Evolutionary conservation across 1,140 invertebrate genomes (phyloP), one percentile per base, ranked within the genome.

Genomic region (Caerostris darwini): DNA sequence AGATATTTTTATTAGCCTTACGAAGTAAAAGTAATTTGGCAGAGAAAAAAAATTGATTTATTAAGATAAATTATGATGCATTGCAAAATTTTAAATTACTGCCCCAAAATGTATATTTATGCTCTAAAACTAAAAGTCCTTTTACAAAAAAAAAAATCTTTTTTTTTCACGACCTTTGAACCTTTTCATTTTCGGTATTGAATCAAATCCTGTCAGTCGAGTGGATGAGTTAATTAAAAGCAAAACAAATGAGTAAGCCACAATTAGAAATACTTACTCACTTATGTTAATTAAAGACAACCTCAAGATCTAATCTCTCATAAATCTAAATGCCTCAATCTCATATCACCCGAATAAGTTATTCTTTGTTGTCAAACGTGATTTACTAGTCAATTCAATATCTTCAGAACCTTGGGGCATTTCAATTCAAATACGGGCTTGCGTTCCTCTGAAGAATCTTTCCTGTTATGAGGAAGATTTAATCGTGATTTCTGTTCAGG

Each of bases 381-480:
- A 77, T 77, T 77, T 77, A 77, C 71, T 77, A 77, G 71, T 77
- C 71, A 77, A 77, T 77, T 77, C 71, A 77, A 77, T 77, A 77
- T 77, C 71, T 77, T 77, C 14, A 50, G 12, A 12, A 50, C 50
- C 71, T 77, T 77, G 34, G 50, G 34, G 71, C 71, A 50, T 77
- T 77, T 77, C 71, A 77, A 77, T 77, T 77, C 71, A 77, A 77
- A 77, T 77, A 1, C 71, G 71, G 12, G 71, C 71, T 53, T 77
- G 50, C 34, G 34, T 77, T 77, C 34, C 53, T 5, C 10, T 77
- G 19, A 5, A 34, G 50, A 77, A 77, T 77, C 34, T 77, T 77
- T 77, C 50, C 50, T 77, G 19, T 77, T 8, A 77, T 12, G 3
- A 34, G 71, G 34, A 77, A 77, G 71, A 53, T 77, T 77, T 50